phyloP scores from a whole-genome alignment of 2,113 vertebrate genomes.

The Formicarius rufipectus region DNA sequence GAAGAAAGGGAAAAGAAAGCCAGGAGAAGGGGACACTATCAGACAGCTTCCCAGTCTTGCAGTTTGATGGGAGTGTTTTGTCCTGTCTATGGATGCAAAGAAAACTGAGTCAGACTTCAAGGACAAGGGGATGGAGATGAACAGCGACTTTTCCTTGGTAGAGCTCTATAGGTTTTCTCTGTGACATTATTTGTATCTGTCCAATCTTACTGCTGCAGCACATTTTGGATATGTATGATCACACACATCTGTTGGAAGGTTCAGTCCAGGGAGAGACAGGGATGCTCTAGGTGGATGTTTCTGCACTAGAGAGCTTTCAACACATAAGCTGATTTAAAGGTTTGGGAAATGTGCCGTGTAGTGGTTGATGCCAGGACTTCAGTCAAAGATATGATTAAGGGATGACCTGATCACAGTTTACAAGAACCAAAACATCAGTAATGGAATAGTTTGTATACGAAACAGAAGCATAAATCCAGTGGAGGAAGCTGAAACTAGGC shows the following conservation, averaged over 20 bases:
- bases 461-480: constrained; percentile 30
- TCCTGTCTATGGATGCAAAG: background rate
- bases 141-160: background rate
- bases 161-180: background rate
- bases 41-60: background rate
- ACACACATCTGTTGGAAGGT: background rate
- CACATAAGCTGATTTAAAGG: background rate
- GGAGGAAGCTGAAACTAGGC: background rate
- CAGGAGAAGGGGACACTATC: background rate
- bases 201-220: background rate
- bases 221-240: background rate
- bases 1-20: background rate
- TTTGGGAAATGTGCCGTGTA: background rate
- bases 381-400: background rate
- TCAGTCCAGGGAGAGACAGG: background rate
- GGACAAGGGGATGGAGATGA: background rate
- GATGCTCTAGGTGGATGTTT: background rate
- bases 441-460: background rate
- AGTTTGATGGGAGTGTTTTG: background rate
- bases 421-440: background rate
- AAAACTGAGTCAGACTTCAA: background rate
- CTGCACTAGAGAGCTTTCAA: background rate
- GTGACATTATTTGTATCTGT: background rate
- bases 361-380: background rate
- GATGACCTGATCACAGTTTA: background rate